Percentiles rank a stretch among this genome's conserved stretches.
Conservation (phyloP, 2,797 vertebrate species). For the Buphagus erythrorhynchus region DNA sequence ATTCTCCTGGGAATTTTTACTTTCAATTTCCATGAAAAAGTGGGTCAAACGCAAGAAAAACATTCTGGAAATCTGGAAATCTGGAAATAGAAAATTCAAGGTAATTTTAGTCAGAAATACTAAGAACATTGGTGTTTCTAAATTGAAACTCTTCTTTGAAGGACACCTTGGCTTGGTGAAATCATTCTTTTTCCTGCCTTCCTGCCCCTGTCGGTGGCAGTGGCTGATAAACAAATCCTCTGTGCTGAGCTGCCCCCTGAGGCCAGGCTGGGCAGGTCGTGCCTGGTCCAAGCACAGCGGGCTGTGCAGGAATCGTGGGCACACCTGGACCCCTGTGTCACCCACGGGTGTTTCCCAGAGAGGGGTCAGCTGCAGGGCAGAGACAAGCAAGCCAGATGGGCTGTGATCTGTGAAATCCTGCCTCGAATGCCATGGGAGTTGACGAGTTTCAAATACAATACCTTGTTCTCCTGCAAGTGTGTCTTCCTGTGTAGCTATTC, state of each 20-base stretch:
- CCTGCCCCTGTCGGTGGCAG: neutral
- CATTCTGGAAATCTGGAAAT: neutral
- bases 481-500: neutral
- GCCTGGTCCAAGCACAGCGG: neutral
- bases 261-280: neutral
- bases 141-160: neutral
- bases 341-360: neutral
- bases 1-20: neutral
- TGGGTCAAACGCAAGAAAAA: neutral
- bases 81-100: neutral
- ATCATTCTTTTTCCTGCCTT: neutral
- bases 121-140: neutral
- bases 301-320: neutral
- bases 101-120: neutral
- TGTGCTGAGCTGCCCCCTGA: neutral
- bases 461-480: neutral
- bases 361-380: neutral
- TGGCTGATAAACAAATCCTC: neutral
- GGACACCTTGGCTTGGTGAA: neutral
- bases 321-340: neutral
- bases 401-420: neutral
- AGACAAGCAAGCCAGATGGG: neutral
- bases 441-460: neutral
- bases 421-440: fast-evolving
- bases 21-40: neutral